These are phyloP conservation scores for Odontomyia ornata DNA, from an alignment of 2,888 invertebrate species.

Conservation along the genomic window DNA sequence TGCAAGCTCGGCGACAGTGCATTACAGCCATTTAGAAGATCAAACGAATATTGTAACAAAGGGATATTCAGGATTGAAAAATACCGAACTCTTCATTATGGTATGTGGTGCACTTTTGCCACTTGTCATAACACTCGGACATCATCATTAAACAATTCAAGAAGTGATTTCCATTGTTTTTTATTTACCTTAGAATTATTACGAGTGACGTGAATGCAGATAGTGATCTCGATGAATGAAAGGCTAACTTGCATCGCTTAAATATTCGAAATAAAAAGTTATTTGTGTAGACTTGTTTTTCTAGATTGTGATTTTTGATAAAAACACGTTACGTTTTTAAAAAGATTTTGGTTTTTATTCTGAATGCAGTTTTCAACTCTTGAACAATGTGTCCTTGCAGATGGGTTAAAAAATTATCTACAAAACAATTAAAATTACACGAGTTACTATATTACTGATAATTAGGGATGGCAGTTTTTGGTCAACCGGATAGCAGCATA, in stretches of 20 bases:
- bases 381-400: no score
- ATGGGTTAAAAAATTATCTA: no score
- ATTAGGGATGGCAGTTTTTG: no score
- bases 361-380: neutral
- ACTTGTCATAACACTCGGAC: constrained; percentile 88
- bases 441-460: no score
- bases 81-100: constrained; percentile 82
- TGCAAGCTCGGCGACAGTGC: constrained; percentile 52
- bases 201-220: no score
- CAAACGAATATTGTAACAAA: constrained; percentile 55
- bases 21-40: constrained; percentile 55
- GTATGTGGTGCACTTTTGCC: constrained; percentile 90
- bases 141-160: constrained; percentile 74
- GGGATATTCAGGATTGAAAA: constrained; percentile 69
- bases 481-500: no score
- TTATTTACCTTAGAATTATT: neutral
- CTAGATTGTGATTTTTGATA: neutral
- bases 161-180: neutral
- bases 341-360: neutral
- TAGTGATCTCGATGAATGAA: no score
- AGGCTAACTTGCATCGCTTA: no score
- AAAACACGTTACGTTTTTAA: neutral
- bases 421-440: no score
- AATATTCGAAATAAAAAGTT: no score
- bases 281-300: neutral